These are phyloP conservation scores for Crocidura indochinensis DNA, from an alignment of 2,797 vertebrate genomes.

Conservation along the genomic window DNA sequence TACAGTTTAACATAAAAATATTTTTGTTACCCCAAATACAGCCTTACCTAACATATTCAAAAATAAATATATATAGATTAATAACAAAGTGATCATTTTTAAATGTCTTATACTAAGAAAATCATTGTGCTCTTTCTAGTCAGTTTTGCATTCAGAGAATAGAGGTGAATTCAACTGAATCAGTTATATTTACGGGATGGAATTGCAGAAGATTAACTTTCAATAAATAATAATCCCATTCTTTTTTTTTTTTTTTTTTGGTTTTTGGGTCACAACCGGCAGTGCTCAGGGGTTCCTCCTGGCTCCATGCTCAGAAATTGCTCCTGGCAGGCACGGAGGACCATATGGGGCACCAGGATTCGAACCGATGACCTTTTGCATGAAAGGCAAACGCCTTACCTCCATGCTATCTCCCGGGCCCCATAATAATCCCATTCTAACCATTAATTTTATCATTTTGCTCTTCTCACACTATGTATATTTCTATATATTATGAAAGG, in stretches of 20 bases:
- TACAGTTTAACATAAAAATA: too few species aligned
- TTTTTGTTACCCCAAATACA: neutral
- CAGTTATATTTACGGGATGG: neutral
- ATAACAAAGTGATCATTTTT: neutral
- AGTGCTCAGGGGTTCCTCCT: too few species aligned
- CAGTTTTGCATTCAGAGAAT: neutral
- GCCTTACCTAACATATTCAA: neutral
- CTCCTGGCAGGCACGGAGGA: too few species aligned
- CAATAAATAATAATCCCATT: neutral
- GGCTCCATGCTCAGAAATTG: too few species aligned
- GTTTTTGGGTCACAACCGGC: too few species aligned
- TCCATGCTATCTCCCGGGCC: too few species aligned
- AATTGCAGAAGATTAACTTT: slow-evolving; percentile 10
- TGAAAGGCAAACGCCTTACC: too few species aligned
- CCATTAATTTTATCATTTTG: slow-evolving; percentile 39
- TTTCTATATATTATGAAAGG: neutral
- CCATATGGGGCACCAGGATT: too few species aligned
- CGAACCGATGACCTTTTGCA: too few species aligned
- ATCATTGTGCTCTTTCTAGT: neutral
- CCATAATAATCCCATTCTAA: neutral
- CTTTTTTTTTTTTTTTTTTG: too few species aligned
- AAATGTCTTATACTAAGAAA: slow-evolving; percentile 27
- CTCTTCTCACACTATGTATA: neutral
- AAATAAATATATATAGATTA: neutral
- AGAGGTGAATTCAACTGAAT: slow-evolving; percentile 43